phyloP scores from a whole-genome alignment of 2,113 vertebrate genomes.

The Peromyscus polionotus region DNA sequence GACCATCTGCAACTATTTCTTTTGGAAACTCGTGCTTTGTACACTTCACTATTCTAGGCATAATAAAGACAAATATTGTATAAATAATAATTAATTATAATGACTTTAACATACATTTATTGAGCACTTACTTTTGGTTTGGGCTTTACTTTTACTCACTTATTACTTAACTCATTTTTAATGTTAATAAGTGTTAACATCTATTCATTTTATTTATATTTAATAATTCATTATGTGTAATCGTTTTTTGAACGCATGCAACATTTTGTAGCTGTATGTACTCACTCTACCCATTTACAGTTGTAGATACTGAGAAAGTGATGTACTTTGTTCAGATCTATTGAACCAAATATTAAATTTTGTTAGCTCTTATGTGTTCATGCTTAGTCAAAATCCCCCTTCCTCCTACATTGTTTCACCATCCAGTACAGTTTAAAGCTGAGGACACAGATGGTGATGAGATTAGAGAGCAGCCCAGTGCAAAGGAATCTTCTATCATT shows the following conservation, averaged over 20 bases:
- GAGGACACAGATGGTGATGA: not conserved
- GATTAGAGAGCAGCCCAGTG: slow-evolving; percentile 18
- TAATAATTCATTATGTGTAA: not conserved
- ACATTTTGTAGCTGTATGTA: not conserved
- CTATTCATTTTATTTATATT: not conserved
- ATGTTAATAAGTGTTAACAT: not conserved
- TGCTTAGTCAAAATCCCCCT: not conserved
- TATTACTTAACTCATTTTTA: slow-evolving; percentile 14
- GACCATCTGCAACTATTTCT: not conserved
- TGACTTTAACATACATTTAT: not conserved
- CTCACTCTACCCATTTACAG: not conserved
- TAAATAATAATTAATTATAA: not conserved
- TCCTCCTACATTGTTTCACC: not conserved
- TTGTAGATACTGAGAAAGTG: not conserved
- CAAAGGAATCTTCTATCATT: not conserved
- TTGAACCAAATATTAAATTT: not conserved
- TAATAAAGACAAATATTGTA: not conserved
- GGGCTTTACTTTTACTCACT: not conserved
- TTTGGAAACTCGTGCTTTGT: not conserved
- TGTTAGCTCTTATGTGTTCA: not conserved
- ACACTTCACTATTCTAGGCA: not conserved
- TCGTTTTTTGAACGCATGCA: not conserved
- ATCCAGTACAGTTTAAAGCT: not conserved
- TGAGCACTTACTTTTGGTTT: not conserved
- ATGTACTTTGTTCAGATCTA: not conserved